Evolutionary conservation across 2,797 vertebrate genomes (phyloP), one percentile per base, ranked within the genome.

Genomic region (Nannoperca australis): DNA sequence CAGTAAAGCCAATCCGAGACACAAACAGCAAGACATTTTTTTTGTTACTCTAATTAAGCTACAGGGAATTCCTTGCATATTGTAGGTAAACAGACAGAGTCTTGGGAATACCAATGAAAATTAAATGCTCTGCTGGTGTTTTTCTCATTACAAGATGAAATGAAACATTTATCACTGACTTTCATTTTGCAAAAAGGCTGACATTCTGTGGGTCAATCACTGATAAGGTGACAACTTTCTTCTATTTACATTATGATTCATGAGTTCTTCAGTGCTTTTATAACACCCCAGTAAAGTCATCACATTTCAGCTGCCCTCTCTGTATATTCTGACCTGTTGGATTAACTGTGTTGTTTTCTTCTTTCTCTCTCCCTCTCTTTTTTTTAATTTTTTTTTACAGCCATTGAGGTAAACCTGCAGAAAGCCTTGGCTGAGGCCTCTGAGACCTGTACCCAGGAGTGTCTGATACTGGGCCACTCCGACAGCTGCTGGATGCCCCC

Each of bases 401-500:
- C 97, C 89, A 96, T 97, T 2, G 98, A 99, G 94, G 95, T 99
- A 74, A 99, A 97, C 84, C 94, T 99, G 78, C 97, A 98, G 90
- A 98, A 98, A 92, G 97, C 97, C 55, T 87, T 99, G 83, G 95
- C 97, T 2, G 97, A 99, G 89, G 97, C 96, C 82, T 99, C 97
- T 0, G 97, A 99, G 92, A 99, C 97, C 94, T 99, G 97, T 86
- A 99, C 98, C 7, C 98, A 98, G 93, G 98, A 99, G 94, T 99
- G 97, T 87, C 95, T 99, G 87, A 97, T 98, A 94, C 95, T 99
- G 30, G 98, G 98, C 88, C 98, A 99, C 90, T 99, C 97, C 3
- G 98, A 99, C 95, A 97, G 96, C 96, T 99, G 98, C 93, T 99
- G 98, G 98, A 99, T 99, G 98, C 97, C 98, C 18, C 96, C 96